Evolutionary conservation across 2,888 invertebrate species (phyloP).

Genomic region (Eristalis arbustorum): DNA sequence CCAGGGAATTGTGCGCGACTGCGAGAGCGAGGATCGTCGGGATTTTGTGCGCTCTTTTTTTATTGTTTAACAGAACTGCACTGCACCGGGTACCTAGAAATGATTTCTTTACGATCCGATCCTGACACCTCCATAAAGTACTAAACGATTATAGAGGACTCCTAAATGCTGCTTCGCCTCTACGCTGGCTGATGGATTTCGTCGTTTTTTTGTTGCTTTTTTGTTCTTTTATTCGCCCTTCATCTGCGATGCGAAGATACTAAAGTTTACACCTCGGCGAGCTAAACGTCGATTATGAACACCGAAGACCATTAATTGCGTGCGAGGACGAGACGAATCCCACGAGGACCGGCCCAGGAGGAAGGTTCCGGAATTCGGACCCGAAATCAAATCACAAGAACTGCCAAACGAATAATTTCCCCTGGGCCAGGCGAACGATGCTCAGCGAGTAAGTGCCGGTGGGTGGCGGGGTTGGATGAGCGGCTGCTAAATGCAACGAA

Average conservation of each 20-base stretch:
- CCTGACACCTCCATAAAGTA: conserved; percentile 69
- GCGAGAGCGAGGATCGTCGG: conserved; percentile 41
- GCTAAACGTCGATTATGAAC: conserved; percentile 57
- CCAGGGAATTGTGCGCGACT: conserved; percentile 49
- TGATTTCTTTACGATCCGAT: conserved; percentile 56
- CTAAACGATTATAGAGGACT: conserved; percentile 64
- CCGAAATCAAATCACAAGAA: conserved; percentile 40
- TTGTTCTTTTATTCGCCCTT: not conserved
- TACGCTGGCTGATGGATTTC: not conserved
- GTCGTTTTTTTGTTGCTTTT: not conserved
- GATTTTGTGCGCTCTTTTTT: conserved; percentile 42
- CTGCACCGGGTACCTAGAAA: conserved; percentile 51
- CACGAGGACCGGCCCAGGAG: not conserved
- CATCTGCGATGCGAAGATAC: not conserved
- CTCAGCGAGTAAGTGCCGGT: conserved; percentile 12
- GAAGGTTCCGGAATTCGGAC: not conserved
- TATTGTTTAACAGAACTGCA: conserved; percentile 50
- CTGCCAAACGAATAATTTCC: conserved; percentile 65
- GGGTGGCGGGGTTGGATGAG: not conserved
- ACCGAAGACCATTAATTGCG: conserved; percentile 58
- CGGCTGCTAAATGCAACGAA: conserved; percentile 49
- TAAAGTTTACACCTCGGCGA: conserved; percentile 39
- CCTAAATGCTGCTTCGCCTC: conserved; percentile 31
- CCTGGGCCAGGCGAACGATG: conserved; percentile 41
- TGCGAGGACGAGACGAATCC: not conserved